Percentiles rank a stretch among this genome's conserved stretches.
phyloP scores from a whole-genome alignment of 1,140 invertebrate species.

The Anastatus disparis region DNA sequence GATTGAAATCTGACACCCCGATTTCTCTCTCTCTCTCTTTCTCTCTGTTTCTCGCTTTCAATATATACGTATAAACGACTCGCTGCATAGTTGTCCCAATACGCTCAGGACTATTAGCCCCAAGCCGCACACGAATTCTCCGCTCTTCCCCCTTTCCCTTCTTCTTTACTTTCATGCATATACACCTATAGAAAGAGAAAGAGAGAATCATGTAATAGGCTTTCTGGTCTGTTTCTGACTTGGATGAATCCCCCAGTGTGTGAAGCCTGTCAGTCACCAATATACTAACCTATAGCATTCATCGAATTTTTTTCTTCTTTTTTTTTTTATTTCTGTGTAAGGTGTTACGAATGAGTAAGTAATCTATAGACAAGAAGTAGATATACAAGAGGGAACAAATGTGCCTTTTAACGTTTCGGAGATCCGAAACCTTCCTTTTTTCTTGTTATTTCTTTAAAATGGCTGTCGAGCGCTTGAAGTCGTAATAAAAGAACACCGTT shows the following conservation, averaged over 20 bases:
- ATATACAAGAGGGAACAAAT: no score
- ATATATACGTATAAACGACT: background rate
- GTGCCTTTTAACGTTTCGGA: background rate
- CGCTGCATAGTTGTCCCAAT: background rate
- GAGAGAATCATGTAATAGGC: background rate
- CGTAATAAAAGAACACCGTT: no score
- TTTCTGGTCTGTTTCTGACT: background rate
- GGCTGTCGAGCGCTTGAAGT: no score
- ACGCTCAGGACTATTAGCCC: background rate
- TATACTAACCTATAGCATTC: background rate
- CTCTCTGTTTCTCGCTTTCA: slow-evolving; percentile 2
- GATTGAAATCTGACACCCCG: slow-evolving; percentile 52
- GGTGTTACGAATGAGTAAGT: no score
- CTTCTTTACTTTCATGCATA: background rate
- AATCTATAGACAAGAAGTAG: no score
- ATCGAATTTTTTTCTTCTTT: background rate
- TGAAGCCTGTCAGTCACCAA: background rate
- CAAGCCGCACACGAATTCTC: background rate
- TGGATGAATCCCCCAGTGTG: background rate
- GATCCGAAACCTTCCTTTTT: background rate
- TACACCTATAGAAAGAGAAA: background rate
- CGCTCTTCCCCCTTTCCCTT: background rate
- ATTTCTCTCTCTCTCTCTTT: background rate
- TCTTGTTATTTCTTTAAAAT: no score
- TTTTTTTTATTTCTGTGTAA: no score